Conservation (phyloP, 2,888 invertebrate genomes). For the Acanthosepion lycidas region DNA sequence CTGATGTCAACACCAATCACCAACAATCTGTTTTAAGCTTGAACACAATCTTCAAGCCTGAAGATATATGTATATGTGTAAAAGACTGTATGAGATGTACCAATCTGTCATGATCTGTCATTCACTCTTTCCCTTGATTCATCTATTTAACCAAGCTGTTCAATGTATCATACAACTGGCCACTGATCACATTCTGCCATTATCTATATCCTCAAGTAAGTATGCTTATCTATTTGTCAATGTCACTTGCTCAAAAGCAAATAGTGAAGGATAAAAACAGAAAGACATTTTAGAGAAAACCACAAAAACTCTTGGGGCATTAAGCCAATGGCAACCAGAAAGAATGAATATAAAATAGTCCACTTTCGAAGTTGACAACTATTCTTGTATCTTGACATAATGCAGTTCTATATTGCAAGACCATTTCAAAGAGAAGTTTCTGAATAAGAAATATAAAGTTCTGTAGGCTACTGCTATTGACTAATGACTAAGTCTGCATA, state of each 20-base stretch:
- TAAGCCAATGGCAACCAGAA: neutral
- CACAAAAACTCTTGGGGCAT: neutral
- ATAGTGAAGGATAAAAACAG: neutral
- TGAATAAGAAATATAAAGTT: neutral
- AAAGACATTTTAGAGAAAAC: neutral
- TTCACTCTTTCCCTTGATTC: neutral
- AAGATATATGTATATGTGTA: neutral
- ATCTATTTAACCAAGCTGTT: too few relatives aligned
- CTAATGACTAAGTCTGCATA: neutral
- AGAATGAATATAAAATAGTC: neutral
- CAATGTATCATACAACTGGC: neutral
- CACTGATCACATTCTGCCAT: neutral
- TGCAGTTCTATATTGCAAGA: neutral
- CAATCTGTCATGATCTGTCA: constrained; percentile 33
- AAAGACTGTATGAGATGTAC: neutral
- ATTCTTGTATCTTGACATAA: neutral
- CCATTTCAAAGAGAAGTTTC: neutral
- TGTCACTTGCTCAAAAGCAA: constrained; percentile 1
- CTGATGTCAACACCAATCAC: too few relatives aligned
- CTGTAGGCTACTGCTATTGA: neutral
- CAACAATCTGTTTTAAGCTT: too few relatives aligned
- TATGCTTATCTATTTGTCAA: neutral
- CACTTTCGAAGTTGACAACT: neutral
- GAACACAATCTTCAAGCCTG: too few relatives aligned
- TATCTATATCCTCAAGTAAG: neutral